Conservation (phyloP, 2,797 vertebrate genomes). For the Squalus acanthias region DNA sequence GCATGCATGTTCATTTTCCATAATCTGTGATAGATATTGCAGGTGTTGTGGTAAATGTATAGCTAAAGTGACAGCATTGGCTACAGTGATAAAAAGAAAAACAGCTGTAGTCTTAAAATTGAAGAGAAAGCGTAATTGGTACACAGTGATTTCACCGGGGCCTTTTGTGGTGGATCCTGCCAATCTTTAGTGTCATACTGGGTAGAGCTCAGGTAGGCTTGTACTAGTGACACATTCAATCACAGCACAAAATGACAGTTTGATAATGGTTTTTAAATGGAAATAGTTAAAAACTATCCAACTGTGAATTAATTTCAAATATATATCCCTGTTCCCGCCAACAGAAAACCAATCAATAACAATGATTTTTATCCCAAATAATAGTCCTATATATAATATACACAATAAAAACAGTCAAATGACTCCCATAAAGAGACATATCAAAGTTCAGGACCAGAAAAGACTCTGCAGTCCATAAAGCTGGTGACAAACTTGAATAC, state of each 20-base stretch:
- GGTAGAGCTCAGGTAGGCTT: not conserved
- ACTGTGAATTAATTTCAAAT: not conserved
- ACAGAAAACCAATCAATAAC: not conserved
- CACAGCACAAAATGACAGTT: not conserved
- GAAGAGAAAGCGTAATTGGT: not conserved
- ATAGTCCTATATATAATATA: too few species aligned
- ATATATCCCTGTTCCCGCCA: not conserved
- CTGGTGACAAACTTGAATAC: too few species aligned
- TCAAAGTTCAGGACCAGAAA: too few species aligned
- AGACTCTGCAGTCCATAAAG: too few species aligned
- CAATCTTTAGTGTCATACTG: not conserved
- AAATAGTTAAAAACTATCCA: not conserved
- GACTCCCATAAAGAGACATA: too few species aligned
- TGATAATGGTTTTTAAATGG: not conserved
- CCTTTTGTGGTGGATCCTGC: not conserved
- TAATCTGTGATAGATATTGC: not conserved
- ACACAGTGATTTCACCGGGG: not conserved
- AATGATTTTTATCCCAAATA: not conserved
- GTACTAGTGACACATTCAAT: not conserved
- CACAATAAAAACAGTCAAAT: too few species aligned
- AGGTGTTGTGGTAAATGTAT: not conserved
- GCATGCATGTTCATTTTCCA: not conserved
- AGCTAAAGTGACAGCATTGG: not conserved
- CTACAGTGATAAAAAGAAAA: not conserved
- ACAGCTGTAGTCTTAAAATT: not conserved